Evolutionary conservation across 2,113 vertebrate species (phyloP).

Genomic region (Calcarius ornatus): DNA sequence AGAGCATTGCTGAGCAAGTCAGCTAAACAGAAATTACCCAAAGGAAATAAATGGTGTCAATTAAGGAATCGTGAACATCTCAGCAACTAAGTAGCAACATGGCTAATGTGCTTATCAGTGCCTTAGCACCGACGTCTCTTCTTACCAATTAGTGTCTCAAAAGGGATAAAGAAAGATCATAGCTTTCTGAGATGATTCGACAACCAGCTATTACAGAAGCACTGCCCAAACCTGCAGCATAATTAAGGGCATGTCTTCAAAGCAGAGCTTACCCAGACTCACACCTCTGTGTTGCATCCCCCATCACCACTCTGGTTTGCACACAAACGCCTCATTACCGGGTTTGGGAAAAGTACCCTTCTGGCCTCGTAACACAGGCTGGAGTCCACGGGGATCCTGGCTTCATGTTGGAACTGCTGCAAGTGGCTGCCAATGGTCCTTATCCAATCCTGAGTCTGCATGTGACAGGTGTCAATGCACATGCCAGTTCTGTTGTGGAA

Average conservation of each 20-base stretch:
- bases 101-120: background rate
- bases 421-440: accelerated
- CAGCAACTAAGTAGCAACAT: background rate
- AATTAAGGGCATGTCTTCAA: background rate
- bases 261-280: background rate
- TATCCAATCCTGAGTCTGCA: background rate
- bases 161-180: background rate
- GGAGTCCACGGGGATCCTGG: accelerated
- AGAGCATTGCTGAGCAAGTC: background rate
- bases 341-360: background rate
- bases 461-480: background rate
- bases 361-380: background rate
- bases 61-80: background rate
- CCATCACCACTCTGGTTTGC: accelerated
- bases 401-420: background rate
- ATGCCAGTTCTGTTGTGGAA: background rate
- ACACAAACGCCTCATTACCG: background rate
- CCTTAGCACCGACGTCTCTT: background rate
- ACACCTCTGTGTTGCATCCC: background rate
- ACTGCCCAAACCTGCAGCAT: background rate
- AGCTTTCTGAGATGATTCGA: background rate
- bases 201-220: background rate
- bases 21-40: background rate
- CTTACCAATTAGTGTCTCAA: background rate
- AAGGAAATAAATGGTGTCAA: background rate